Conservation (phyloP, 1,140 invertebrate genomes). For the Antheraea mylitta region DNA sequence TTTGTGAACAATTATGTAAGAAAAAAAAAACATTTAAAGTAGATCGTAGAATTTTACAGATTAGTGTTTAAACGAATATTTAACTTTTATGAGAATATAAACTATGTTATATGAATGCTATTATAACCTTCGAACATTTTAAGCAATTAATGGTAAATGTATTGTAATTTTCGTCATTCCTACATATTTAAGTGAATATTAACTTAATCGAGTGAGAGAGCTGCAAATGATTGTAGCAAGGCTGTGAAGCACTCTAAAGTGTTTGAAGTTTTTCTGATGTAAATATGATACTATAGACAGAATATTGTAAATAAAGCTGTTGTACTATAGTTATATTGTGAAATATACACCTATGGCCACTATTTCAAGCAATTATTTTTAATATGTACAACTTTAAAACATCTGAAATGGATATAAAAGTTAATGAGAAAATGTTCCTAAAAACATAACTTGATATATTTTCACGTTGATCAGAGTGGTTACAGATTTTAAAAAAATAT, state of each 20-base stretch:
- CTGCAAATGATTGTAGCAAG: slow-evolving; percentile 66
- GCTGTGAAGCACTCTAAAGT: slow-evolving; percentile 56
- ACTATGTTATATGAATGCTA: slow-evolving; percentile 20
- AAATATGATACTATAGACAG: too few relatives aligned
- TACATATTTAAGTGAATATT: slow-evolving; percentile 33
- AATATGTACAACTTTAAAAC: too few relatives aligned
- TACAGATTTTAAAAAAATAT: neutral
- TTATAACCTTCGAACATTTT: neutral
- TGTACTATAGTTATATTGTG: too few relatives aligned
- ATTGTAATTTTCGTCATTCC: slow-evolving; percentile 61
- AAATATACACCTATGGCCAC: too few relatives aligned
- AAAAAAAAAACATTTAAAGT: neutral
- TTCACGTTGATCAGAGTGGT: neutral
- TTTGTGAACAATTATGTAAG: neutral
- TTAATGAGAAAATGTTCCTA: too few relatives aligned
- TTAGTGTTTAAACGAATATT: too few relatives aligned
- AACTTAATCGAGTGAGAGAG: slow-evolving; percentile 61
- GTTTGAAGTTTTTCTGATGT: too few relatives aligned
- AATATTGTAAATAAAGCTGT: too few relatives aligned
- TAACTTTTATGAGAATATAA: slow-evolving; percentile 7
- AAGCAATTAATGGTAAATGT: slow-evolving; percentile 51
- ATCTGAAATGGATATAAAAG: too few relatives aligned
- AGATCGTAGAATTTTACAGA: neutral
- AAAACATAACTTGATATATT: too few relatives aligned
- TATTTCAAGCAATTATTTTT: too few relatives aligned